Conservation (phyloP, 2,888 invertebrate species). For the Chelonus formosanus region DNA sequence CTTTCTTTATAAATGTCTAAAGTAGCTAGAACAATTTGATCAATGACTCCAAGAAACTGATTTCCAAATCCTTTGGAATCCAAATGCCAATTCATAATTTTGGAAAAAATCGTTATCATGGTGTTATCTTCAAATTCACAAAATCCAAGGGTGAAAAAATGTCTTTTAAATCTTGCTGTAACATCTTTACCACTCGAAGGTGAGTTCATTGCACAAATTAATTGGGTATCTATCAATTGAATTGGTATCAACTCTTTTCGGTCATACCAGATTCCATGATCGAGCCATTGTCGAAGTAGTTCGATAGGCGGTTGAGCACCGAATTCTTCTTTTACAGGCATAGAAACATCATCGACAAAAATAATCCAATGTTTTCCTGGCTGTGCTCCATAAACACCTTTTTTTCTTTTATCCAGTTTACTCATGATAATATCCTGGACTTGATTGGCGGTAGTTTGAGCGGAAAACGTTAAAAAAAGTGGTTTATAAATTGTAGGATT, state of each 20-base stretch:
- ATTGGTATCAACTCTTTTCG: slow-evolving; percentile 80
- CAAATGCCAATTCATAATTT: slow-evolving; percentile 93
- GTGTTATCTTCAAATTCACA: slow-evolving; percentile 90
- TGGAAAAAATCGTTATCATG: slow-evolving; percentile 83
- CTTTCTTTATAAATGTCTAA: slow-evolving; percentile 87
- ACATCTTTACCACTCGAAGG: slow-evolving; percentile 85
- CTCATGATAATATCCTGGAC: slow-evolving; percentile 95
- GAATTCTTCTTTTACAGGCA: slow-evolving; percentile 89
- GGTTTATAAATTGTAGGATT: slow-evolving; percentile 83
- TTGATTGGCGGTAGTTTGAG: slow-evolving; percentile 92
- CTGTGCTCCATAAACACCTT: slow-evolving; percentile 70
- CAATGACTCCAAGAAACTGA: slow-evolving; percentile 86
- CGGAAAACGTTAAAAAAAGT: slow-evolving; percentile 89
- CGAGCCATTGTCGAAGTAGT: slow-evolving; percentile 87
- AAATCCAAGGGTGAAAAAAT: slow-evolving; percentile 85
- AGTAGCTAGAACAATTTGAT: slow-evolving; percentile 85
- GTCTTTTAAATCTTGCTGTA: slow-evolving; percentile 85
- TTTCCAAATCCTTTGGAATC: slow-evolving; percentile 89
- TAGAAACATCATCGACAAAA: slow-evolving; percentile 94
- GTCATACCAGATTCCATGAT: slow-evolving; percentile 91
- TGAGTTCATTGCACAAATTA: slow-evolving; percentile 88
- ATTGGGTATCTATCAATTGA: slow-evolving; percentile 84
- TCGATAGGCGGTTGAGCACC: slow-evolving; percentile 97
- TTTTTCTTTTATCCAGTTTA: slow-evolving; percentile 88
- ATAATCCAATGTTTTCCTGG: slow-evolving; percentile 74